Evolutionary conservation across 1,140 invertebrate genomes (phyloP).

Genomic region (Manduca sexta): DNA sequence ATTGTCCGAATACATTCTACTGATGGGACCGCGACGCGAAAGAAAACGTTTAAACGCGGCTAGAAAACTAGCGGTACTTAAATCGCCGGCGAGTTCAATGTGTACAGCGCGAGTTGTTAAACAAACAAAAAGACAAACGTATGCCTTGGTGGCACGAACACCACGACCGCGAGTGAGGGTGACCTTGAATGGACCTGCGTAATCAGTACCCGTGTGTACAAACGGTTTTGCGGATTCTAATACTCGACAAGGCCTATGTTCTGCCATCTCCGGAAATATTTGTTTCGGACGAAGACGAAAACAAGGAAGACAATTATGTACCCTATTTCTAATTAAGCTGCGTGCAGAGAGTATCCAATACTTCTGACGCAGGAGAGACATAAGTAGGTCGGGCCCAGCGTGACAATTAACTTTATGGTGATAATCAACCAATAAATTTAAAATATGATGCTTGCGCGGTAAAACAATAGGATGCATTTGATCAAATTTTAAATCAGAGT

Average conservation of each 20-base stretch:
- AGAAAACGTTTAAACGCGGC: slow-evolving; percentile 14
- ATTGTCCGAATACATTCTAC: slow-evolving; percentile 6
- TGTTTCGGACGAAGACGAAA: slow-evolving; percentile 14
- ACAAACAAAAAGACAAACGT: slow-evolving; percentile 49
- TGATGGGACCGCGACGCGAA: slow-evolving; percentile 12
- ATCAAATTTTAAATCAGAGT: slow-evolving; percentile 22
- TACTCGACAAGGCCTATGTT: slow-evolving; percentile 14
- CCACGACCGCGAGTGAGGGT: slow-evolving; percentile 20
- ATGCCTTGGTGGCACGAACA: slow-evolving; percentile 45
- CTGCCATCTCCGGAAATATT: slow-evolving; percentile 26
- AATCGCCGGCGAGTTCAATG: slow-evolving; percentile 6
- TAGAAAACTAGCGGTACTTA: slow-evolving; percentile 9
- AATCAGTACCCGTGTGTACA: slow-evolving; percentile 38
- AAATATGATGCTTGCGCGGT: slow-evolving; percentile 12
- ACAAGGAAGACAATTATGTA: slow-evolving; percentile 4
- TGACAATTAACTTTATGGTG: slow-evolving; percentile 33
- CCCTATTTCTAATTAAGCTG: slow-evolving; percentile 8
- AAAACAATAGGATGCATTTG: slow-evolving; percentile 19
- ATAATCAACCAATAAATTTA: slow-evolving; percentile 28
- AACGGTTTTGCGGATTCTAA: slow-evolving; percentile 28
- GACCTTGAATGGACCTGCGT: slow-evolving; percentile 41
- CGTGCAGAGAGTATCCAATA: slow-evolving; percentile 34
- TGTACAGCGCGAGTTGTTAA: slow-evolving; percentile 34
- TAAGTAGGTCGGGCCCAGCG: slow-evolving; percentile 22
- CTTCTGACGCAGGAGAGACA: slow-evolving; percentile 22